These are phyloP conservation scores for Lethrus apterus DNA, from an alignment of 1,140 invertebrate genomes.

Conservation along the genomic window DNA sequence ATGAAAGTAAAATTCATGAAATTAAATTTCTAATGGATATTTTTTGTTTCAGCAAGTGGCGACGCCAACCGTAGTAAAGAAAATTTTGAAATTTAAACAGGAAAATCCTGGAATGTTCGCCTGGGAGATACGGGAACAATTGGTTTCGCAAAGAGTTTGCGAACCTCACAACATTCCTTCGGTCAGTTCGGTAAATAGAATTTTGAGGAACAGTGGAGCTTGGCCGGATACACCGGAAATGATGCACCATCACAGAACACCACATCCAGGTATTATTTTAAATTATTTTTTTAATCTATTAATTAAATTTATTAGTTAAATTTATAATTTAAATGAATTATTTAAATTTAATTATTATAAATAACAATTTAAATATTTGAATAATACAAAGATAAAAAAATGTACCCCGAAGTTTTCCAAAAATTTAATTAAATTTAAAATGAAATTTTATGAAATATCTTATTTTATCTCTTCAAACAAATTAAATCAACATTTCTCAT, in stretches of 20 bases:
- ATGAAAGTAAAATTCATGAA: background rate
- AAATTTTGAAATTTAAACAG: conserved; percentile 83
- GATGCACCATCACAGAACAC: conserved; percentile 22
- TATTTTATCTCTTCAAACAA: too few species aligned
- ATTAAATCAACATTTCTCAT: too few species aligned
- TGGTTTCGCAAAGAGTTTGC: conserved; percentile 76
- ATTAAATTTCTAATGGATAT: background rate
- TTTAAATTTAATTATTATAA: background rate
- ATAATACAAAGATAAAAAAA: too few species aligned
- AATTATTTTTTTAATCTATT: background rate
- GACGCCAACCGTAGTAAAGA: conserved; percentile 85
- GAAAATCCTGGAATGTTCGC: conserved; percentile 90
- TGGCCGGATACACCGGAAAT: conserved; percentile 46
- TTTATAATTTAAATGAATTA: too few species aligned
- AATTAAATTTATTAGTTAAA: background rate
- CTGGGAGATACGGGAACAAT: conserved; percentile 85
- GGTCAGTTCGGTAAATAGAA: conserved; percentile 91
- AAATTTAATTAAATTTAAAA: too few species aligned
- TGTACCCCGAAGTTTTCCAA: too few species aligned
- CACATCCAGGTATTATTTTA: conserved; percentile 22
- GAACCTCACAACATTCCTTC: conserved; percentile 83
- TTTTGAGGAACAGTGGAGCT: conserved; percentile 76
- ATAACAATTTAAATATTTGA: too few species aligned
- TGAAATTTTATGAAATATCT: too few species aligned
- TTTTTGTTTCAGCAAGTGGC: conserved; percentile 75